phyloP scores from a whole-genome alignment of 2,113 vertebrate species.

The Thymallus thymallus region DNA sequence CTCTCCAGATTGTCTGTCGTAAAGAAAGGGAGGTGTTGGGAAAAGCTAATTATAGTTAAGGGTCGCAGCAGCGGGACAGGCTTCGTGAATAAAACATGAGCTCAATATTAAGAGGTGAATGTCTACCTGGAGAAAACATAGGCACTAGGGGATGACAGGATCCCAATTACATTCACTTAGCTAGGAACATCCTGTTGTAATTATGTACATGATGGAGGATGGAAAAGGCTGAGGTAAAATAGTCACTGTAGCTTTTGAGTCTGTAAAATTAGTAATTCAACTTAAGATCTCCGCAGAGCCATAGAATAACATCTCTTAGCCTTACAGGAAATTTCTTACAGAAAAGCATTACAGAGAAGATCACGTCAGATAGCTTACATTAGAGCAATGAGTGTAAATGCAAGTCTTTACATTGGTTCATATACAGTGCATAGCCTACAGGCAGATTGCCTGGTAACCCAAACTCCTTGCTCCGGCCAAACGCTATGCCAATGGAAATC shows the following conservation, averaged over 20 bases:
- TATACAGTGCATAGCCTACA: too few species aligned
- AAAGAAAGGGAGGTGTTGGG: constrained; percentile 62
- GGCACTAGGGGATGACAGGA: constrained; percentile 2
- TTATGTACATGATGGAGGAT: constrained; percentile 2
- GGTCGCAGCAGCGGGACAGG: constrained; percentile 46
- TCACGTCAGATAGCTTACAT: too few species aligned
- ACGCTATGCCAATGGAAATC: too few species aligned
- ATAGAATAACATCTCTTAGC: too few species aligned
- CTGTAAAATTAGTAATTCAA: background rate
- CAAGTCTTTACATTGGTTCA: too few species aligned
- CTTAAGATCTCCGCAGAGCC: too few species aligned
- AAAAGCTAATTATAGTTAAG: constrained; percentile 63
- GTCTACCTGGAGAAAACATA: background rate
- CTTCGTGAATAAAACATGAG: constrained; percentile 65
- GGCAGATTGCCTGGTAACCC: too few species aligned
- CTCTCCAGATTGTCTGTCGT: constrained; percentile 44
- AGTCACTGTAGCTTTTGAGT: background rate
- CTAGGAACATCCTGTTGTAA: constrained; percentile 7
- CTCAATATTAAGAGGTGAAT: constrained; percentile 45
- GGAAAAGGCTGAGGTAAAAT: background rate
- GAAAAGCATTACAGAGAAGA: too few species aligned
- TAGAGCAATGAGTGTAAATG: too few species aligned
- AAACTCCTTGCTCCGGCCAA: too few species aligned
- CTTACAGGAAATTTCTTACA: too few species aligned
- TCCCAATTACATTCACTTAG: constrained; percentile 38